phyloP scores from a whole-genome alignment of 2,113 vertebrate genomes.

The Psammodynastes pulverulentus region DNA sequence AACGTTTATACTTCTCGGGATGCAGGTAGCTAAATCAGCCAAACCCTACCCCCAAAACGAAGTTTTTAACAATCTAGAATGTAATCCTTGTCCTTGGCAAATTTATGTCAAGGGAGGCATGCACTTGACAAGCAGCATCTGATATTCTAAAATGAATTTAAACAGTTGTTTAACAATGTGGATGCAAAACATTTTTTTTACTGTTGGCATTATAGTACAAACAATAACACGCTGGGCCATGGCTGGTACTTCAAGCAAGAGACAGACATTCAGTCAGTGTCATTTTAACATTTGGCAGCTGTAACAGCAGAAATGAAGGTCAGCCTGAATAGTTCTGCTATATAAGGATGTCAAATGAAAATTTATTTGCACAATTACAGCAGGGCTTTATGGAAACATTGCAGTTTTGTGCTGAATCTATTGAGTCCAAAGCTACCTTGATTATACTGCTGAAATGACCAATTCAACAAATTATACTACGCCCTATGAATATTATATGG shows the following conservation, averaged over 20 bases:
- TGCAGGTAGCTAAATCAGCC: neutral
- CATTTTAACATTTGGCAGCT: neutral
- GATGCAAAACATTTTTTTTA: slow-evolving; percentile 2
- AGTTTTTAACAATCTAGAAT: neutral
- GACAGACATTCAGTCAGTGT: rapidly evolving
- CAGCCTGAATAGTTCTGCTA: slow-evolving; percentile 22
- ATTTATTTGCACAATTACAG: slow-evolving; percentile 38
- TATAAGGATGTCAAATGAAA: slow-evolving; percentile 41
- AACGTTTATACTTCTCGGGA: neutral
- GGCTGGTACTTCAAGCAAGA: neutral
- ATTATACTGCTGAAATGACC: slow-evolving; percentile 54
- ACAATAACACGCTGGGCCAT: neutral
- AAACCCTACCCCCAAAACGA: neutral
- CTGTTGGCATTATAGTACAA: neutral
- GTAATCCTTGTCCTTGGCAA: neutral
- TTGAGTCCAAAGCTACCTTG: slow-evolving; percentile 41
- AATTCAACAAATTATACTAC: slow-evolving; percentile 68
- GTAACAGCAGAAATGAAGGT: neutral
- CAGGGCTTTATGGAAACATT: slow-evolving; percentile 7
- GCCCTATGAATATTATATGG: slow-evolving; percentile 84
- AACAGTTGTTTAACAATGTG: neutral
- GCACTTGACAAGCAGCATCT: neutral
- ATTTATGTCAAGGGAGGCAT: neutral
- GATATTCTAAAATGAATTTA: neutral
- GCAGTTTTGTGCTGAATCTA: slow-evolving; percentile 20